Evolutionary conservation across 2,797 vertebrate species (phyloP), one percentile per base, ranked within the genome.

Genomic region (Lophotriccus pileatus): DNA sequence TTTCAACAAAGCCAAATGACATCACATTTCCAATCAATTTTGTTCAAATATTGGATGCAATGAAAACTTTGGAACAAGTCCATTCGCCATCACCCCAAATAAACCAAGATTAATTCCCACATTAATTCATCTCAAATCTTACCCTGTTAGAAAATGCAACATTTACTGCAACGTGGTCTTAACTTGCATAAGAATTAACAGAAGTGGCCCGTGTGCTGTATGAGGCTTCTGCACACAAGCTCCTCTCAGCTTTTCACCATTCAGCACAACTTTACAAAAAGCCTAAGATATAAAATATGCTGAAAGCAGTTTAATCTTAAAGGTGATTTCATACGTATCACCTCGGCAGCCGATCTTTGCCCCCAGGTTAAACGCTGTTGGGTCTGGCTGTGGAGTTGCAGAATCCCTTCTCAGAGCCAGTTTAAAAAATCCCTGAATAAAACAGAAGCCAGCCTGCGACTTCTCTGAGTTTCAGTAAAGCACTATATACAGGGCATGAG

Each of bases 401-500:
- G 97, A 97, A 98, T 96, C 96, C 97, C 86, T 95, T 97, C 96
- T 78, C 56, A 95, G 87, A 97, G 56, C 90, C 85, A 93, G 80
- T 95, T 95, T 74, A 96, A 96, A 90, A 97, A 97, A 97, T 98
- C 98, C 98, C 97, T 98, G 98, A 98, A 98, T 98, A 98, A 97
- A 98, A 94, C 97, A 96, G 97, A 98, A 98, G 98, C 95, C 97
- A 97, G 90, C 85, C 91, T 97, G 96, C n/a, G 95, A 97, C 97
- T 97, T 98, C 96, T 70, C 78, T 27, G 96, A 96, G 96, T 96
- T 97, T 97, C 97, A 97, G 97, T 94, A 89, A 93, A 92, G 93
- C 94, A 96, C 93, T 95, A 94, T 93, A 72, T 93, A 91, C 93
- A 96, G 92, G 95, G 88, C 37, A 39, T 12, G 37, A 79, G 97